Percentiles rank a stretch among this genome's conserved stretches.
phyloP scores from a whole-genome alignment of 1,140 invertebrate species.

The Zophobas morio region DNA sequence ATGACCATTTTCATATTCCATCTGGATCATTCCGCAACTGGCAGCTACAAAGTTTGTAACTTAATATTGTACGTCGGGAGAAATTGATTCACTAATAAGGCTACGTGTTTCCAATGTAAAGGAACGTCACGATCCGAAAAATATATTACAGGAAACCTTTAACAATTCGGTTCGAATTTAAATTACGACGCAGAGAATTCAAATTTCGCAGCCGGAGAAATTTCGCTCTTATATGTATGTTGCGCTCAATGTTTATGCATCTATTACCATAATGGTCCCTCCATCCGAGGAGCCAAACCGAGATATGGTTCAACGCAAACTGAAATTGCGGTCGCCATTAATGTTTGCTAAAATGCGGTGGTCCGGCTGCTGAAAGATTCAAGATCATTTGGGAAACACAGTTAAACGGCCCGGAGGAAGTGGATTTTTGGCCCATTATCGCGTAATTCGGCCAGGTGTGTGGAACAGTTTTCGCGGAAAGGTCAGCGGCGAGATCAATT shows the following conservation, averaged over 20 bases:
- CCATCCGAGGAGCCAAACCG: slow-evolving; percentile 14
- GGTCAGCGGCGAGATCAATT: slow-evolving; percentile 1
- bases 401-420: neutral
- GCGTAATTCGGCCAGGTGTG: neutral
- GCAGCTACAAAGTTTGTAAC: slow-evolving; percentile 28
- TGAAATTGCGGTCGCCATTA: slow-evolving; percentile 21
- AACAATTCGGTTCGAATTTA: neutral
- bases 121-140: neutral
- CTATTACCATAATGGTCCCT: slow-evolving; percentile 17
- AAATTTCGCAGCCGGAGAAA: neutral
- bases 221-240: too few species aligned
- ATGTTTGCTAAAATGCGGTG: slow-evolving; percentile 20
- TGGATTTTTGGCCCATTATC: too few species aligned
- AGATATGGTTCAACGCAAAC: slow-evolving; percentile 20
- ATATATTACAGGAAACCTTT: neutral
- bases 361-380: slow-evolving; percentile 25
- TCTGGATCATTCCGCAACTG: neutral
- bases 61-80: slow-evolving; percentile 25
- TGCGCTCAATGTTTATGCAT: neutral
- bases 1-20: neutral
- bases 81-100: slow-evolving; percentile 29
- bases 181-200: neutral
- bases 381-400: neutral
- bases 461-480: neutral
- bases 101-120: neutral